These are phyloP conservation scores for Daubentonia madagascariensis DNA, from an alignment of 2,113 vertebrate species.

Conservation along the genomic window DNA sequence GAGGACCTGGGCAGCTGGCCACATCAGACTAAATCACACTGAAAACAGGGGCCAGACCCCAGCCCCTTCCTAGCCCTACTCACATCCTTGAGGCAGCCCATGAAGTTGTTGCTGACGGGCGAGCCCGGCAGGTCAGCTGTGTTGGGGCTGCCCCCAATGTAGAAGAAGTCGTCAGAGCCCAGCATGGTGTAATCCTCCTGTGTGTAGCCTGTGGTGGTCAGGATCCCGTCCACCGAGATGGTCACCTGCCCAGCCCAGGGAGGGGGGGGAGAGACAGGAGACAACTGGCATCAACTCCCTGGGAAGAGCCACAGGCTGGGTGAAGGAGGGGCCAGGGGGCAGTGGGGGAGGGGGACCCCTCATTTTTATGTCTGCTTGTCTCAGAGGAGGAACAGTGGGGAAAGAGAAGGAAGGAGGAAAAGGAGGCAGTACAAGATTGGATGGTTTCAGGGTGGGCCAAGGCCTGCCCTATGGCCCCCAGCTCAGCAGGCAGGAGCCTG, in stretches of 20 bases:
- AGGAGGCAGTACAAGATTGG: conserved; percentile 71
- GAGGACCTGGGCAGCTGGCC: neutral
- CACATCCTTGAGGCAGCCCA: conserved; percentile 96
- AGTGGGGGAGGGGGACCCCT: conserved; percentile 78
- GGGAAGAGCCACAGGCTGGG: conserved; percentile 63
- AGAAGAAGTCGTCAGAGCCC: conserved; percentile 96
- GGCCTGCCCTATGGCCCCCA: neutral
- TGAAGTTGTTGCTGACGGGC: conserved; percentile 97
- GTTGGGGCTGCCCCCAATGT: conserved; percentile 94
- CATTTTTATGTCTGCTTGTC: conserved; percentile 83
- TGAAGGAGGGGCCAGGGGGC: conserved; percentile 78
- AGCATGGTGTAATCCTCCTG: conserved; percentile 96
- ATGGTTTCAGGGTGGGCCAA: conserved; percentile 51
- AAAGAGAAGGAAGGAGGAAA: neutral
- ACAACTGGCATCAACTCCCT: conserved; percentile 73
- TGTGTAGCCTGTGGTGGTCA: conserved; percentile 93
- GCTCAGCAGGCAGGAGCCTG: neutral
- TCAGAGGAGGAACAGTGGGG: conserved; percentile 73
- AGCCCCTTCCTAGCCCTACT: conserved; percentile 71
- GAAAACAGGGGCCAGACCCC: neutral
- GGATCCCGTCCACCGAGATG: conserved; percentile 94
- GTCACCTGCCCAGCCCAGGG: conserved; percentile 85
- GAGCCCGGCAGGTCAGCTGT: conserved; percentile 95
- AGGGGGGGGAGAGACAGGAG: conserved; percentile 77
- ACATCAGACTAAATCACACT: neutral